These are phyloP conservation scores for Erpobdella octoculata DNA, from an alignment of 2,888 invertebrate species.

Conservation along the genomic window DNA sequence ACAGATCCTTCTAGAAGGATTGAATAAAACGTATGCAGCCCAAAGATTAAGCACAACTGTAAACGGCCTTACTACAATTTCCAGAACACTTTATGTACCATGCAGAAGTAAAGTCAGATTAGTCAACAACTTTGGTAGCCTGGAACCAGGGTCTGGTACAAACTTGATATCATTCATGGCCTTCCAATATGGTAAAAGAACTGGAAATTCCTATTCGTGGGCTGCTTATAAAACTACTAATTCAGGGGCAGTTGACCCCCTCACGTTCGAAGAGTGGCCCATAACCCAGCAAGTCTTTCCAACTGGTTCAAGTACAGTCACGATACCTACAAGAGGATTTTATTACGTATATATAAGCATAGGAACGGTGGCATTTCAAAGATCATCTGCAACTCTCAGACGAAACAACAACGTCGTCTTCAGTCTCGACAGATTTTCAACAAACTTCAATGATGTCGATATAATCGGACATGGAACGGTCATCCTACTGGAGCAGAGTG, in stretches of 20 bases:
- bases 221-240: conserved; percentile 19
- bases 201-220: conserved; percentile 15
- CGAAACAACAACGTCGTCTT: conserved; percentile 24
- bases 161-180: conserved; percentile 27
- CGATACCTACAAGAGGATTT: conserved; percentile 23
- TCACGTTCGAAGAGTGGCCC: conserved; percentile 24
- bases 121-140: conserved; percentile 2
- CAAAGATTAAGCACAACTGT: background rate
- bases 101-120: conserved; percentile 19
- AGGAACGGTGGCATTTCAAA: conserved; percentile 6
- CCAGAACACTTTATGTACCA: conserved; percentile 24
- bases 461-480: conserved; percentile 29
- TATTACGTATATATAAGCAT: conserved; percentile 32
- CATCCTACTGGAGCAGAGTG: conserved; percentile 8
- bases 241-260: conserved; percentile 16
- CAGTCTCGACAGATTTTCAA: conserved; percentile 22
- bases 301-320: conserved; percentile 14
- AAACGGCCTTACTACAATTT: conserved; percentile 26
- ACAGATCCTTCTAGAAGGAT: conserved; percentile 4
- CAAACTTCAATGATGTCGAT: conserved; percentile 26
- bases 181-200: conserved; percentile 22
- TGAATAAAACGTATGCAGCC: conserved; percentile 13
- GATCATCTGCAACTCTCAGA: conserved; percentile 12
- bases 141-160: background rate
- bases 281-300: conserved; percentile 6